Base-by-base conservation (phyloP, 2,888 invertebrate genomes). In the Stenurella melanura region DNA sequence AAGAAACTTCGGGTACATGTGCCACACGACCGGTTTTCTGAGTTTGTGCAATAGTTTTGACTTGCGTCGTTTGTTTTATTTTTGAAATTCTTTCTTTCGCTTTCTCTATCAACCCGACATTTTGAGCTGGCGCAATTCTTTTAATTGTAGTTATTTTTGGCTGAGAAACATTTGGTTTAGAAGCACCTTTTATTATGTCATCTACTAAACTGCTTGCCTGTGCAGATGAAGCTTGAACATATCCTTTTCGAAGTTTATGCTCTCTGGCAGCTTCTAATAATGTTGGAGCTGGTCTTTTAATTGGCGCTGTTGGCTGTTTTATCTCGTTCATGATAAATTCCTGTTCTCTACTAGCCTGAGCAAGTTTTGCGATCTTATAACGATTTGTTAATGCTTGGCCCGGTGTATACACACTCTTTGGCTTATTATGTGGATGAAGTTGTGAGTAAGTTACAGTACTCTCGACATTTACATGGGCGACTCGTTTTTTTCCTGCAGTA, bases 101-200 rank as follows among this genome's bases (percentile, higher is more conserved):
- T 85, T 92, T 91, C 80, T 95, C 91, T 76, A 95, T 90, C 26
- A 93, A 93, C 82, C 93, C 91, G 34, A 95, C 94, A 89, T 96
- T 96, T 73, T 95, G 93, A 66, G 95, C 96, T 83, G 96, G 95
- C 26, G 96, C 94, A 82, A 96, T 96, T 74, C 83, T 84, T 64
- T 84, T 86, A 7, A 75, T 57, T 9, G 80, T 54, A 11, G n/a
- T n/a, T 50, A 81, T 57, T 74, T 82, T 81, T n/a, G 75, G 64
- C 61, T 76, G 75, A 11, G 71, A 17, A 19, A 69, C 17, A n/a
- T 74, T 73, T 64, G 80, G 73, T 57, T 77, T 75, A 57, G 80
- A 80, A 15, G 76, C 70, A 19, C 83, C 84, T 74, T 85, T 86
- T 34, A 87, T 71, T 66, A 87, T 87, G 71, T 84, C 82, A 78